Conservation (phyloP, 1,140 invertebrate species). For the Drosophila ananassae region DNA sequence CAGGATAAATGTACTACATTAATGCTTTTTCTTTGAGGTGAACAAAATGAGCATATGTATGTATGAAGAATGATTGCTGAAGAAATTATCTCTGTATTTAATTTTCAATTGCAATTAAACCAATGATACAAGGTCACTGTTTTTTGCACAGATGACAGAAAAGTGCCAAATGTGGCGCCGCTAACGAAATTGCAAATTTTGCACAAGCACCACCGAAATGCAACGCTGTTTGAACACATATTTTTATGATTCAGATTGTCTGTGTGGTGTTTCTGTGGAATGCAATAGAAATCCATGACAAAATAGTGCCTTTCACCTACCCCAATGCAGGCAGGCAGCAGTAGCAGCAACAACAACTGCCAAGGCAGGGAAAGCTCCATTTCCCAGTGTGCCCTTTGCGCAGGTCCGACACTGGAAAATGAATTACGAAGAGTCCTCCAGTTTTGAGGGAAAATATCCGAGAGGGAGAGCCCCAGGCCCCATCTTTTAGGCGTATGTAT, state of each 20-base stretch:
- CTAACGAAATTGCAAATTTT: constrained; percentile 75
- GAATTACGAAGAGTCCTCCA: constrained; percentile 57
- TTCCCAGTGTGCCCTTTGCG: constrained; percentile 64
- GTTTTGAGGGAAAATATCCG: constrained; percentile 17
- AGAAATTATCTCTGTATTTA: not conserved
- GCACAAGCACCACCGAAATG: constrained; percentile 57
- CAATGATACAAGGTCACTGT: constrained; percentile 75
- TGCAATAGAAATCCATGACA: constrained; percentile 78
- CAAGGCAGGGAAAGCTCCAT: constrained; percentile 26
- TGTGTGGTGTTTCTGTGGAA: constrained; percentile 54
- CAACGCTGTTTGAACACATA: constrained; percentile 33
- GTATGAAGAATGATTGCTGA: not conserved
- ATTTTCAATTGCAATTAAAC: constrained; percentile 71
- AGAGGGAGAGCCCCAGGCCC: constrained; percentile 20
- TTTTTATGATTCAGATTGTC: constrained; percentile 19
- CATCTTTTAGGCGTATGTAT: constrained; percentile 8
- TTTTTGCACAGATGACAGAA: constrained; percentile 63
- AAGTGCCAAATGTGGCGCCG: constrained; percentile 52
- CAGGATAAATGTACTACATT: constrained; percentile 16
- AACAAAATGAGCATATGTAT: not conserved
- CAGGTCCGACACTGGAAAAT: constrained; percentile 74
- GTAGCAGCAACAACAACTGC: constrained; percentile 13
- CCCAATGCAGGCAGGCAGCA: constrained; percentile 47
- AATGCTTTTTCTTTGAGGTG: not conserved
- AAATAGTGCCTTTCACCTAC: constrained; percentile 72